Evolutionary conservation across 1,140 invertebrate species (phyloP), one percentile per base, ranked within the genome.

Genomic region (Megalonaias nervosa): DNA sequence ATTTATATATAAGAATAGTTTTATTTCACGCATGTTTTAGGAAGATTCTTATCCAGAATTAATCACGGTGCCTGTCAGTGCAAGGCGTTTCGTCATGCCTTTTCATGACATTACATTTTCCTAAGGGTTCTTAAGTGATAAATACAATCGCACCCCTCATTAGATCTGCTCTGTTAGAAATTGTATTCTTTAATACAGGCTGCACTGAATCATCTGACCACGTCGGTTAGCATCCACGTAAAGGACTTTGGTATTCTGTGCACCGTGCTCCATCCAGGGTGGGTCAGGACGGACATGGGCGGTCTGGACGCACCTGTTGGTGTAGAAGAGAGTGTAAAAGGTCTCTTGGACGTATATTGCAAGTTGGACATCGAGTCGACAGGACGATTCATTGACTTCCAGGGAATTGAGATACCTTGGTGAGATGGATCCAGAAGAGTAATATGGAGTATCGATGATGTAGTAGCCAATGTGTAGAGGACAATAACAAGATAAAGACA

Each of bases 221-320:
- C 94, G 90, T 95, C 95, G 4, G 92, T 98, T 92, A 95, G 95
- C 82, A 87, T 95, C 16, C 96, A 98, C 90, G 91, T 98, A 48
- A 94, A 94, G 85, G 91, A 93, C 58, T 92, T 95, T 83, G 93
- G 94, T 58, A 97, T 98, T 74, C 83, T 97, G 5, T 94, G 93
- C 0, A 91, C 94, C 1, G 93, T 93, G 67, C 84, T 98, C 67
- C 96, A 98, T 92, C 97, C 97, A 1, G 97, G 97, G 1, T 98
- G 96, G 96, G 95, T 97, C 0, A 93, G 94, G 84, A 98, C 97
- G 0, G 95, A 95, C 75, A 95, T 98, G 95, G 96, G 96, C 6
- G 96, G 96, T 15, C 88, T 90, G 67, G 94, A 94, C 82, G 97
- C 96, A 21, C 26, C 62, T 1, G 67, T 62, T 1, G 64, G 66